A percentile compares a stretch with the other conserved stretches of the same genome.
phyloP scores from a whole-genome alignment of 1,140 invertebrate species.

The Grapholita molesta region DNA sequence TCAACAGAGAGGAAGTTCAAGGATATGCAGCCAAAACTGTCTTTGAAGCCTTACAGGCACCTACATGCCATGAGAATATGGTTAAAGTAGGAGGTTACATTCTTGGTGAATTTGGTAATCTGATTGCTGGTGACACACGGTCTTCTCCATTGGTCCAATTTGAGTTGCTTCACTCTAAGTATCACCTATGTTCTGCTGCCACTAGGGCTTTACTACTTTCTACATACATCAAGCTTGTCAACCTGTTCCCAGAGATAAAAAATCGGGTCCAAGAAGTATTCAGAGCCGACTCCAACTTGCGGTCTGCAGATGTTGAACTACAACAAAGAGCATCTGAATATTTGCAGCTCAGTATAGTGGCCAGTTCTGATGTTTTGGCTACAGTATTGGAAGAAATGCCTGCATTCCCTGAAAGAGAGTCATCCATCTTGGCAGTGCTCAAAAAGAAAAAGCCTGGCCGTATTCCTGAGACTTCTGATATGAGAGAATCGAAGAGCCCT shows the following conservation, averaged over 20 bases:
- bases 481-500: slow-evolving; percentile 88
- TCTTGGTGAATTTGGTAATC: slow-evolving; percentile 99
- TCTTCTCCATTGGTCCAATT: slow-evolving; percentile 98
- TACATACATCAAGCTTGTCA: slow-evolving; percentile 99
- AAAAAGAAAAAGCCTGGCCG: slow-evolving; percentile 98
- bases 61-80: slow-evolving; percentile 99
- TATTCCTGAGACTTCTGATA: slow-evolving; percentile 86
- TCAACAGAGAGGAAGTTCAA: slow-evolving; percentile 99
- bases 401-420: slow-evolving; percentile 99
- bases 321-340: slow-evolving; percentile 99
- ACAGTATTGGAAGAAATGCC: slow-evolving; percentile 99
- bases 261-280: slow-evolving; percentile 98
- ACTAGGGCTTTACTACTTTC: slow-evolving; percentile 97
- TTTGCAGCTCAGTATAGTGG: slow-evolving; percentile 96
- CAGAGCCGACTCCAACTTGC: slow-evolving; percentile 95
- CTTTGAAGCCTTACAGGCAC: slow-evolving; percentile 98
- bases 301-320: slow-evolving; percentile 98
- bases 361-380: slow-evolving; percentile 97
- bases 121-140: slow-evolving; percentile 98
- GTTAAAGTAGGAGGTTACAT: slow-evolving; percentile 99
- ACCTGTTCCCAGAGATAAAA: slow-evolving; percentile 99
- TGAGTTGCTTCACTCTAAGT: slow-evolving; percentile 98
- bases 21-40: slow-evolving; percentile 99
- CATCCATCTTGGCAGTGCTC: slow-evolving; percentile 97
- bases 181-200: slow-evolving; percentile 97